A percentile compares a stretch with the other conserved stretches of the same genome.
Evolutionary conservation across 2,797 vertebrate genomes (phyloP).

Genomic region (Gobionotothen gibberifrons): DNA sequence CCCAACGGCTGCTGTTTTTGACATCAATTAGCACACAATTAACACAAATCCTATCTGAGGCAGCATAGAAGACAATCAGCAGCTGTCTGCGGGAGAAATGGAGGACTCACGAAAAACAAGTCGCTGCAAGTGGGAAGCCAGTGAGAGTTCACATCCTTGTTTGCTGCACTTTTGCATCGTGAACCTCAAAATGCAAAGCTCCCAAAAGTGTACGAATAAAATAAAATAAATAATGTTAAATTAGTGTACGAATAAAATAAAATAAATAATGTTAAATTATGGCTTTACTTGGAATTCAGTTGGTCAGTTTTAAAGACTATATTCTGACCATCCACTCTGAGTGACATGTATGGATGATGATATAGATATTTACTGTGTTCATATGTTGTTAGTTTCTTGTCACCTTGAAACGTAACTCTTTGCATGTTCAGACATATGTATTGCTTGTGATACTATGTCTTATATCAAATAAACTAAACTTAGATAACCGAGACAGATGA

Average conservation of each 20-base stretch:
- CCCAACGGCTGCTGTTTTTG: background rate
- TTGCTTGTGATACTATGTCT: background rate
- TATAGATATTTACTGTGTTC: background rate
- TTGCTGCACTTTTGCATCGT: background rate
- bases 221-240: background rate
- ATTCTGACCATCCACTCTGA: background rate
- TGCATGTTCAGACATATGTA: background rate
- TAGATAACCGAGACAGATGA: background rate
- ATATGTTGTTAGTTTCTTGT: background rate
- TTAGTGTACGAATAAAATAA: too few species aligned
- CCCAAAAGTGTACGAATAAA: too few species aligned
- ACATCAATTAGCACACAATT: constrained; percentile 8
- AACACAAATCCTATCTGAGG: background rate
- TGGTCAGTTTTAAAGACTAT: background rate
- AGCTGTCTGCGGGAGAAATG: background rate
- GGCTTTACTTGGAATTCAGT: background rate
- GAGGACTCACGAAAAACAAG: background rate
- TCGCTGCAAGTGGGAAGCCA: background rate
- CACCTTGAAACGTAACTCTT: background rate
- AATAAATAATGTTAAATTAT: background rate
- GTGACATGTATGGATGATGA: background rate
- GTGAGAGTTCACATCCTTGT: background rate
- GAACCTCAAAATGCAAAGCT: too few species aligned
- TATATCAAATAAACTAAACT: background rate
- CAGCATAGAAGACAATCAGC: background rate